A percentile compares a stretch with the other conserved stretches of the same genome.
Evolutionary conservation across 2,888 invertebrate species (phyloP).

Genomic region (Scaptomyza reducta): DNA sequence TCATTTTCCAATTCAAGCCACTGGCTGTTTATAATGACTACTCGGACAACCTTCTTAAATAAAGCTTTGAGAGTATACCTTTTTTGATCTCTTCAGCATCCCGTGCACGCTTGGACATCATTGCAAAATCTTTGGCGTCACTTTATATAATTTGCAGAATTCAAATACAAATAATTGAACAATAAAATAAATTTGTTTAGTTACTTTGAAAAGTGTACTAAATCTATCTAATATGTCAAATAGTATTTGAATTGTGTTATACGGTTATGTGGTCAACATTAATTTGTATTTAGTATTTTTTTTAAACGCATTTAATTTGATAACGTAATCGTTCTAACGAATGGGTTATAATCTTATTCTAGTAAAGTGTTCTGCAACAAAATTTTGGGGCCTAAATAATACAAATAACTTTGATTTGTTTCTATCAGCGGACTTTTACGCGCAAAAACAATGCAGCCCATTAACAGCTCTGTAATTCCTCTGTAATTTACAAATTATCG

Average conservation of each 20-base stretch:
- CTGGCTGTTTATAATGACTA: slow-evolving; percentile 85
- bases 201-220: neutral
- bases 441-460: neutral
- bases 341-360: no score
- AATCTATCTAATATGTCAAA: neutral
- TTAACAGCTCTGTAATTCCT: neutral
- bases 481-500: neutral
- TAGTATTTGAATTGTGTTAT: neutral
- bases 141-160: neutral
- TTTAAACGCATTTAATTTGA: neutral
- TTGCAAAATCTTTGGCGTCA: neutral
- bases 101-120: slow-evolving; percentile 51
- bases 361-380: no score
- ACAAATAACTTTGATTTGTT: neutral
- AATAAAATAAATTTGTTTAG: neutral
- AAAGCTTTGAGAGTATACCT: slow-evolving; percentile 85
- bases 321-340: no score
- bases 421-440: neutral
- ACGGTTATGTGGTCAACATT: no score
- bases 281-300: neutral
- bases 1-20: slow-evolving; percentile 65
- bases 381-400: no score
- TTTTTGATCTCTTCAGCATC: slow-evolving; percentile 43
- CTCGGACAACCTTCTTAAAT: slow-evolving; percentile 86
- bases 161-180: neutral